Percentiles rank a stretch among this genome's conserved stretches.
Evolutionary conservation across 2,888 invertebrate genomes (phyloP).

Genomic region (Cerastis rubricosa): DNA sequence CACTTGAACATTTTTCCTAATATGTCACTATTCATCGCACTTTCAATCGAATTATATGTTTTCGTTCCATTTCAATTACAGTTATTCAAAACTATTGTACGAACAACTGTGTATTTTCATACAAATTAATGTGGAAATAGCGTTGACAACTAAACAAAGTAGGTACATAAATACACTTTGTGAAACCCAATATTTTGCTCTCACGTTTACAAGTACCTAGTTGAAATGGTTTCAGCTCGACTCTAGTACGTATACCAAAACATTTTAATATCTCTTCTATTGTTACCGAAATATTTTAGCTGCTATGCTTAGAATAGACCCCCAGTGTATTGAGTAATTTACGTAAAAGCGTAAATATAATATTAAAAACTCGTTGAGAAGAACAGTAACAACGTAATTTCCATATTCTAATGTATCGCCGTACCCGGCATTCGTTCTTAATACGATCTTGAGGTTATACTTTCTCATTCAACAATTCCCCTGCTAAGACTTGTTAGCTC

Average conservation of each 20-base stretch:
- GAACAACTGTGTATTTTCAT: slow-evolving; percentile 12
- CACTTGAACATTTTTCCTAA: background rate
- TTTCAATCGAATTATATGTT: background rate
- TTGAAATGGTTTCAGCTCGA: slow-evolving; percentile 31
- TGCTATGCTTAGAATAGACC: slow-evolving; percentile 19
- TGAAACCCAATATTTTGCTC: slow-evolving; percentile 45
- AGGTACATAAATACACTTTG: slow-evolving; percentile 29
- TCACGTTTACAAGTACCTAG: slow-evolving; percentile 10
- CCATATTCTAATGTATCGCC: slow-evolving; percentile 59
- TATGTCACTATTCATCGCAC: background rate
- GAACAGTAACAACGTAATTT: slow-evolving; percentile 55
- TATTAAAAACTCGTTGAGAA: slow-evolving; percentile 39
- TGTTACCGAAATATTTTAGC: slow-evolving; percentile 19
- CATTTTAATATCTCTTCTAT: slow-evolving; percentile 34
- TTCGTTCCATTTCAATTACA: background rate
- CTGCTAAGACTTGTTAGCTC: slow-evolving; percentile 67
- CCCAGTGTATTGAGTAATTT: slow-evolving; percentile 31
- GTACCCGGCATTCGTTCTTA: slow-evolving; percentile 31
- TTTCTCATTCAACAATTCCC: slow-evolving; percentile 49
- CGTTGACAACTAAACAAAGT: slow-evolving; percentile 23
- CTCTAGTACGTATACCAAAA: slow-evolving; percentile 27
- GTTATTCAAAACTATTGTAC: background rate
- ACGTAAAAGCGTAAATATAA: slow-evolving; percentile 47
- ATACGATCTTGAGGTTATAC: slow-evolving; percentile 58
- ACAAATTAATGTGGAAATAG: slow-evolving; percentile 29